Base-by-base conservation (phyloP, 2,888 invertebrate species). In the Drosophila putrida region DNA sequence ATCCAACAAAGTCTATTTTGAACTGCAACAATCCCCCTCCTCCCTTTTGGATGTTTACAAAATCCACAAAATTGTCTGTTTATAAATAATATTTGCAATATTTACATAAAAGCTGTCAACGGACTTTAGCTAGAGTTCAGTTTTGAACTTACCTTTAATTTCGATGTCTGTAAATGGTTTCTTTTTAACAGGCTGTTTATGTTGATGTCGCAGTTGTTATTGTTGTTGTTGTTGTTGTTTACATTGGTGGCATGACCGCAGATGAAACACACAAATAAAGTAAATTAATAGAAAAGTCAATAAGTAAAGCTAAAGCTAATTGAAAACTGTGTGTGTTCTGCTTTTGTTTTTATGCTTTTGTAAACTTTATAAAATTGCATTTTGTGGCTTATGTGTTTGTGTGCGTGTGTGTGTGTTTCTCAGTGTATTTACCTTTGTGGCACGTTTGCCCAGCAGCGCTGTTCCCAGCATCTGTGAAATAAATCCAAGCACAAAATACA, bases 111-210 rank as follows among this genome's bases (percentile, higher is more conserved):
- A 0, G 11, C 39, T 53, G 39, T n/a, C 25, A 55, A 55, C 20
- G 8, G n/a, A 39, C 9, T 41, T 10, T 28, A 13, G 9, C 6
- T 35, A 20, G 5, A 44, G 39, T 53, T 9, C 2, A 25, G 8
- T 31, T 36, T 43, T 6, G 0, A 6, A 66, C 91, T 89, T 80
- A 93, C 93, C 93, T 80, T 84, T 89, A 50, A 93, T 77, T 89
- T 93, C 93, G 64, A 90, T 89, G 55, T 93, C 93, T 50, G 92
- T 92, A 66, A 93, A 93, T 44, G 92, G 92, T 90, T 92, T 92
- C 91, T 92, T 93, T 86, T 92, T 92, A 70, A 92, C 91, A 75
- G 92, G 80, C 92, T 93, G 81, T 43, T 43, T 15, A 53, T 47
- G 41, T 36, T 20, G 10, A 10, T 10, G 35, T 10, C 9, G 8